Percentiles rank a stretch among this genome's conserved stretches.
These are phyloP conservation scores for Peromyscus nudipes DNA, from an alignment of 2,797 vertebrate species.

Conservation along the genomic window DNA sequence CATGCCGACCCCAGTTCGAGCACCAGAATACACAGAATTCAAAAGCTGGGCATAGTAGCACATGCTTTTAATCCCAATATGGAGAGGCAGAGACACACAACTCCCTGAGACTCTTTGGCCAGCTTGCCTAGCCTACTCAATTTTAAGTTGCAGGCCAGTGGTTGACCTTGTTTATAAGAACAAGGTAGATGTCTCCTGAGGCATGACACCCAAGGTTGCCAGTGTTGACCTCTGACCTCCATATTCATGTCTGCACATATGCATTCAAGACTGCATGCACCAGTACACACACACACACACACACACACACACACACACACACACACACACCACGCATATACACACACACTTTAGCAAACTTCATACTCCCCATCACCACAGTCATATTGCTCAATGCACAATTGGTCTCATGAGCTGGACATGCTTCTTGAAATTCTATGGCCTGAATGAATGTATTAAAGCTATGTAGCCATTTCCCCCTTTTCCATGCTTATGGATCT, in stretches of 20 bases:
- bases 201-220: neutral
- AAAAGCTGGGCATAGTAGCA: neutral
- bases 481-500: slow-evolving; percentile 70
- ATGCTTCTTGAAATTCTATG: neutral
- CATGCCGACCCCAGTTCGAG: neutral
- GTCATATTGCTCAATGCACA: neutral
- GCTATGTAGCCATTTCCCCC: neutral
- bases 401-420: neutral
- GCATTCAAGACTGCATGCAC: neutral
- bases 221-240: neutral
- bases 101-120: neutral
- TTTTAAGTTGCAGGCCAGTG: neutral
- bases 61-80: neutral
- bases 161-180: neutral
- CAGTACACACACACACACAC: neutral
- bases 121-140: too few relatives aligned
- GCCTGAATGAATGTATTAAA: neutral
- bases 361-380: neutral
- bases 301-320: neutral
- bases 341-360: neutral
- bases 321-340: neutral
- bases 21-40: neutral
- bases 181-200: neutral
- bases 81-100: neutral
- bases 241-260: neutral